These are phyloP conservation scores for Mormyrus hasselquistii DNA, from an alignment of 2,797 vertebrate genomes.

Conservation along the genomic window DNA sequence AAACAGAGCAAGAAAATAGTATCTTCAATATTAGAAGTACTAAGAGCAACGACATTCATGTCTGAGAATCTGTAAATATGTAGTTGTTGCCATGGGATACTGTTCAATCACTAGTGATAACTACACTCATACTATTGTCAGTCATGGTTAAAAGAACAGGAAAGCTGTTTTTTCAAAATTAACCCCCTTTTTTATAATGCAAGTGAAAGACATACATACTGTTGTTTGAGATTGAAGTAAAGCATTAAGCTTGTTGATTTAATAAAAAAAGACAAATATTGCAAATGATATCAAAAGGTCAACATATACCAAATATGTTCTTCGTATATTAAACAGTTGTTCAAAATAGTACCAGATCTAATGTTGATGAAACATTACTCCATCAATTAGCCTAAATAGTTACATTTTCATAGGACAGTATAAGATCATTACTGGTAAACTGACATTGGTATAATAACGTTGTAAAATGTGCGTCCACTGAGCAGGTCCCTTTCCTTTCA, in stretches of 20 bases:
- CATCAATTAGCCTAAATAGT: background rate
- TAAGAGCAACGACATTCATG: constrained; percentile 57
- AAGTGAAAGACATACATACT: background rate
- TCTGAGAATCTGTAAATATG: constrained; percentile 61
- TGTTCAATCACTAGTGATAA: constrained; percentile 48
- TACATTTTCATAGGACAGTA: background rate
- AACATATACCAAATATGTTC: background rate
- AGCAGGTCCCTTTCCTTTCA: background rate
- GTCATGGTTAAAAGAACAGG: background rate
- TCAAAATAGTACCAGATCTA: background rate
- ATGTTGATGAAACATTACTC: background rate
- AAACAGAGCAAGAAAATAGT: background rate
- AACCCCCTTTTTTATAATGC: background rate
- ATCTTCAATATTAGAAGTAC: constrained; percentile 43
- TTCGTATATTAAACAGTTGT: background rate
- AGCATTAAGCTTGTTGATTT: background rate
- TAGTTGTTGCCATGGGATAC: constrained; percentile 70
- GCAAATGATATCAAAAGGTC: background rate
- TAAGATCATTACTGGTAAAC: background rate
- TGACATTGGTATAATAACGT: background rate
- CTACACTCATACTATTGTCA: constrained; percentile 11
- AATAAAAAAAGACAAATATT: background rate
- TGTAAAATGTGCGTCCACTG: background rate
- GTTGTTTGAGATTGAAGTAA: background rate
- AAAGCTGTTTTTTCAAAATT: constrained; percentile 39